Conservation (phyloP, 2,797 vertebrate species). For the Peromyscus attwateri region DNA sequence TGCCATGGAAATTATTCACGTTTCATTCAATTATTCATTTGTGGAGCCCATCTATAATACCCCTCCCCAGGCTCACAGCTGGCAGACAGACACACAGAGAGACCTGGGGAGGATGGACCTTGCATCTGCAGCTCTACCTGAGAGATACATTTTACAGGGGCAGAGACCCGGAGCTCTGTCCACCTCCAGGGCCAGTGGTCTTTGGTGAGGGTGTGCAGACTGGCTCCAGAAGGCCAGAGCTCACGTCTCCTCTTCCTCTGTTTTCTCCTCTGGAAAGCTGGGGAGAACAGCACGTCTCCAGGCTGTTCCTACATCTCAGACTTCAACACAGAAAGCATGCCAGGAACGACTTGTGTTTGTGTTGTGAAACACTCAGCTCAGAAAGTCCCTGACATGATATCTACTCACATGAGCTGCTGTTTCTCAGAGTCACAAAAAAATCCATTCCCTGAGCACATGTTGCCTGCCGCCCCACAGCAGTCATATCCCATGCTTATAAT, state of each 20-base stretch:
- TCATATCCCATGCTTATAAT: background rate
- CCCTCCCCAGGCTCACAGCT: background rate
- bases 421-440: background rate
- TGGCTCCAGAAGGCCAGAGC: background rate
- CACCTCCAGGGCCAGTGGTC: background rate
- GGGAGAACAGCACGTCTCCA: background rate
- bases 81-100: constrained; percentile 60
- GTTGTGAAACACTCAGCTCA: background rate
- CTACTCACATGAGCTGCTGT: background rate
- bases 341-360: background rate
- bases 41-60: background rate
- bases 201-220: accelerated
- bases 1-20: constrained; percentile 81
- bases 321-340: background rate
- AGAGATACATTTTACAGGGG: background rate
- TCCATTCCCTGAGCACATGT: background rate
- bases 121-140: background rate
- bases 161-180: background rate
- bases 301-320: background rate
- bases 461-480: background rate
- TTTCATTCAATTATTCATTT: constrained; percentile 79
- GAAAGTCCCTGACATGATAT: background rate
- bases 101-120: background rate
- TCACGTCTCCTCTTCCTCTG: background rate
- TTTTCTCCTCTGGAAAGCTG: background rate